Evolutionary conservation across 2,113 vertebrate species (phyloP), one percentile per base, ranked within the genome.

Genomic region (Cyanistes caeruleus): DNA sequence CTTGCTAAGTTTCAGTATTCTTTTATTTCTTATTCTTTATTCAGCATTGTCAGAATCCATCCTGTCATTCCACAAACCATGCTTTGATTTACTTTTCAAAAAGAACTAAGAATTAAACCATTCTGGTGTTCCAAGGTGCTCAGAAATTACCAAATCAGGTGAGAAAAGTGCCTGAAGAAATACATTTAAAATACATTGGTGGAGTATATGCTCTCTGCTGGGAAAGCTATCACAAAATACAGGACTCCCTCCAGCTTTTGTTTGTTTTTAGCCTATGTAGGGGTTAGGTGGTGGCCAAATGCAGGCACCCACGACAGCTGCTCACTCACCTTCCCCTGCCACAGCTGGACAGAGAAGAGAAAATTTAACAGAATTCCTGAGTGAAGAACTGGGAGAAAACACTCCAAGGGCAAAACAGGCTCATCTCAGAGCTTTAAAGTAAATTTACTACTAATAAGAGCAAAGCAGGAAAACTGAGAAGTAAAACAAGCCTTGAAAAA

Each of bases 281-380:
- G 20, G 33, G 5, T 25, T 20, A 37, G 27, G n/a, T 7, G 52
- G 17, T 81, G 52, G 27, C 78, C 63, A 27, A 41, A 48, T 6
- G 4, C 77, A 56, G 41, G 22, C 21, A 56, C 41, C 10, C n/a
- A 48, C 1, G 0, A 22, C 9, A 49, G n/a, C n/a, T 5, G 1
- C 28, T 31, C 43, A 49, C 52, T 49, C 43, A 33, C 28, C 63
- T 28, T 58, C 43, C 52, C 35, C 63, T 58, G 43, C 24, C 37
- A 64, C 37, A 28, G 33, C 13, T 31, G 52, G n/a, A 10, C 41
- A 81, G 28, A 24, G 51, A 13, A 56, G 17, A 81, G 53, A 39
- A 69, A 39, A 48, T 33, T 48, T 9, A 81, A 33, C 14, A 13
- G 23, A 48, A 23, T 18, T 39, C 4, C 28, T 22, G 23, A 68